Evolutionary conservation across 1,140 invertebrate species (phyloP), one percentile per base, ranked within the genome.

Genomic region (Phymorhynchus buccinoides): DNA sequence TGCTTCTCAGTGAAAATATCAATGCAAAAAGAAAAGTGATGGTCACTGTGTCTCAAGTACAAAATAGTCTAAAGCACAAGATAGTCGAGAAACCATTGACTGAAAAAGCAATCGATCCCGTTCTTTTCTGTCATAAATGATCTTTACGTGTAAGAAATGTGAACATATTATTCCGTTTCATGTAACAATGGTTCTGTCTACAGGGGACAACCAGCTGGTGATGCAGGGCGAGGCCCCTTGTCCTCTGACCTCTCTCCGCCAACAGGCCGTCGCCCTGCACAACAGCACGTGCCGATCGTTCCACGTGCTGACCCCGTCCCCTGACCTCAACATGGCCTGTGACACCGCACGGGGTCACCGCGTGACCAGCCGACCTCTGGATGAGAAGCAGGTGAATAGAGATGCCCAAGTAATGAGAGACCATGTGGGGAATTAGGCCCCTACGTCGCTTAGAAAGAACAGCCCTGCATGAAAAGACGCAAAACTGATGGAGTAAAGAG

Each of bases 281-380:
- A 71, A 71, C 35, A 77, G 44, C 42, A 82, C 80, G 56, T 87
- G 86, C 42, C 27, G 62, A 66, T 32, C 32, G 35, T 87, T 79
- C 73, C 41, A 42, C 37, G 48, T 87, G 86, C 66, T 87, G 84
- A 84, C 84, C n/a, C 84, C 84, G 9, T 77, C 84, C 30, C 84
- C 86, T 77, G 79, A 83, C 80, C 79, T 84, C 42, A 81, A 83
- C 78, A 27, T 87, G 73, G 83, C 83, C 44, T 87, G 86, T 83
- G 42, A 83, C 6, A 71, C 68, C 37, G 22, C 35, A 1, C 48
- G 79, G 3, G 84, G 84, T 22, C 83, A 56, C 35, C 83, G 73
- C 35, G 41, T 87, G 14, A 48, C 44, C 14, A 35, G 39, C 35
- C 71, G 62, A 37, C 44, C 62, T 71, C 62, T 83, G 27, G 44